Evolutionary conservation across 2,888 invertebrate species (phyloP).

Genomic region (Hemaris fuciformis): DNA sequence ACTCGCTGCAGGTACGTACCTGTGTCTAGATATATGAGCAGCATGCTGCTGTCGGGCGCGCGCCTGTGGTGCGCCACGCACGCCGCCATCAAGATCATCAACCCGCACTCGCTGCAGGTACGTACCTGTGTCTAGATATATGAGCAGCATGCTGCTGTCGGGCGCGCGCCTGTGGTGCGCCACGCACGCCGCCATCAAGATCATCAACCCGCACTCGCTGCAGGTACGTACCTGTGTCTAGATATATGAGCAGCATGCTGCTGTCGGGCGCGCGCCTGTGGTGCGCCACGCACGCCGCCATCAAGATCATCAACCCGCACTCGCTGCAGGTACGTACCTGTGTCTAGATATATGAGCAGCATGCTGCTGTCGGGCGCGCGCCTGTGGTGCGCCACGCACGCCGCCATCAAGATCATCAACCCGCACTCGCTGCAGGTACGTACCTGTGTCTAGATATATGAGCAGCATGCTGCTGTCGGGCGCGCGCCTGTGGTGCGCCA

Average conservation of each 20-base stretch:
- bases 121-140: too few relatives aligned
- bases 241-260: constrained; percentile 92
- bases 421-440: constrained; percentile 84
- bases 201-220: constrained; percentile 87
- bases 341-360: too few relatives aligned
- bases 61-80: constrained; percentile 96
- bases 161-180: constrained; percentile 95
- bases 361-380: constrained; percentile 92
- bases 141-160: constrained; percentile 91
- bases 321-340: constrained; percentile 83
- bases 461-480: constrained; percentile 91
- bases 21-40: too few relatives aligned
- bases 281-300: constrained; percentile 93
- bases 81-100: constrained; percentile 91
- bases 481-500: constrained; percentile 95
- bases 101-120: constrained; percentile 85
- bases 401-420: constrained; percentile 91
- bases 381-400: constrained; percentile 95
- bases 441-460: too few relatives aligned
- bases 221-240: too few relatives aligned
- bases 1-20: constrained; percentile 81
- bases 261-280: constrained; percentile 92
- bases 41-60: constrained; percentile 91
- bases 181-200: constrained; percentile 91
- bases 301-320: constrained; percentile 91